phyloP scores from a whole-genome alignment of 2,797 vertebrate genomes.

The Aeoliscus strigatus region DNA sequence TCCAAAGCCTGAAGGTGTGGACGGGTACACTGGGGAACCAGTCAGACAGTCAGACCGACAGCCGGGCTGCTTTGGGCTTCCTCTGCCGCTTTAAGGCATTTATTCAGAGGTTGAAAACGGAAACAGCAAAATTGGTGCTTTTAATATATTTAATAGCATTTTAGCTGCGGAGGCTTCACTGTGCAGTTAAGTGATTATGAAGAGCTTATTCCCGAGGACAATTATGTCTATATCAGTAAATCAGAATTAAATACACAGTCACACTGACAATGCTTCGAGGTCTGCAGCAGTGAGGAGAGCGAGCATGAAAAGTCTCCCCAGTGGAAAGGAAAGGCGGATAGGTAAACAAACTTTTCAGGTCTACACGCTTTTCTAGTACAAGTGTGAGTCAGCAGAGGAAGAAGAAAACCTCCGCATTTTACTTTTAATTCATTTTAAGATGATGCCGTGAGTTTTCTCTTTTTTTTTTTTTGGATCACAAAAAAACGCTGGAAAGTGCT shows the following conservation, averaged over 20 bases:
- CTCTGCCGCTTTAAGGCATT: slow-evolving; percentile 19
- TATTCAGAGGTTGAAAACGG: slow-evolving; percentile 22
- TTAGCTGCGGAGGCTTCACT: slow-evolving; percentile 13
- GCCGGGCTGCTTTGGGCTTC: not conserved
- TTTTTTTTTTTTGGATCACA: slow-evolving; percentile 62
- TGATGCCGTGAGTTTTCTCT: slow-evolving; percentile 55
- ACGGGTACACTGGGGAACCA: slow-evolving; percentile 18
- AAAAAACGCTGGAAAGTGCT: slow-evolving; percentile 55
- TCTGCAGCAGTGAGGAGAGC: slow-evolving; percentile 27
- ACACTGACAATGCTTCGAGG: slow-evolving; percentile 31
- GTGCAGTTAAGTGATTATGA: slow-evolving; percentile 6
- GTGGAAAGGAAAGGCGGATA: slow-evolving; percentile 13
- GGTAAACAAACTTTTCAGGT: slow-evolving; percentile 51
- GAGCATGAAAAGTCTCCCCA: slow-evolving; percentile 35
- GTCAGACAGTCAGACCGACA: slow-evolving; percentile 12
- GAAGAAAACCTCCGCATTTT: slow-evolving; percentile 47
- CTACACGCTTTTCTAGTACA: slow-evolving; percentile 24
- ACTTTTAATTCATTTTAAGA: slow-evolving; percentile 61
- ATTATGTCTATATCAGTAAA: slow-evolving; percentile 47
- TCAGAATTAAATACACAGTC: slow-evolving; percentile 44
- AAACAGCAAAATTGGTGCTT: slow-evolving; percentile 9
- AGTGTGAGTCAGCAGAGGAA: slow-evolving; percentile 46
- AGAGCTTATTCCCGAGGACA: slow-evolving; percentile 32
- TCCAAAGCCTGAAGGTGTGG: slow-evolving; percentile 30
- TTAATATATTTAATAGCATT: slow-evolving; percentile 14